phyloP scores from a whole-genome alignment of 2,797 vertebrate genomes.

The Neosalanx taihuensis region DNA sequence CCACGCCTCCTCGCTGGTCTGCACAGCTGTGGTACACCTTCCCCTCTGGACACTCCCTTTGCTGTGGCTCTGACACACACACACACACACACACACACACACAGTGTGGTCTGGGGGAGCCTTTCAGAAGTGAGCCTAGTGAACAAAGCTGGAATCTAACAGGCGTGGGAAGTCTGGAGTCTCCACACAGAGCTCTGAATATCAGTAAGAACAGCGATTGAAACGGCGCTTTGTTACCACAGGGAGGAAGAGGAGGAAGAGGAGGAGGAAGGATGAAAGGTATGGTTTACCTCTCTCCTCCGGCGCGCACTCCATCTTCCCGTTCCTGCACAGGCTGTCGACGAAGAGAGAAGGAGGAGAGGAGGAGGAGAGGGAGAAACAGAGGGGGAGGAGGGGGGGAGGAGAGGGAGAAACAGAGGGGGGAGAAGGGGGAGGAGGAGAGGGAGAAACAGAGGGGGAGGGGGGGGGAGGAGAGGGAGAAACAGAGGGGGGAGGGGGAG shows the following conservation, averaged over 20 bases:
- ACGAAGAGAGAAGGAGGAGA: slow-evolving; percentile 31
- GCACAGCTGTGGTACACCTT: slow-evolving; percentile 94
- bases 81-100: background rate
- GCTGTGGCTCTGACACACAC: slow-evolving; percentile 46
- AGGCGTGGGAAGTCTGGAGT: slow-evolving; percentile 57
- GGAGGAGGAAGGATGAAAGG: background rate
- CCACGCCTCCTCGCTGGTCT: slow-evolving; percentile 84
- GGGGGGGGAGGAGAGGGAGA: slow-evolving; percentile 27
- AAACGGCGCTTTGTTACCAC: slow-evolving; percentile 60
- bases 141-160: background rate
- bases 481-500: background rate
- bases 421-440: too few relatives aligned
- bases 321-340: slow-evolving; percentile 78
- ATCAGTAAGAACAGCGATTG: slow-evolving; percentile 49
- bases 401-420: too few relatives aligned
- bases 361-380: slow-evolving; percentile 29
- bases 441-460: slow-evolving; percentile 1
- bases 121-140: background rate
- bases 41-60: slow-evolving; percentile 84
- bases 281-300: slow-evolving; percentile 74
- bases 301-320: slow-evolving; percentile 78
- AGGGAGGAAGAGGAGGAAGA: background rate
- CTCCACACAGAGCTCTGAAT: slow-evolving; percentile 55
- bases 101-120: background rate
- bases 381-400: background rate